Evolutionary conservation across 2,113 vertebrate species (phyloP).

Genomic region (Cheirogaleus medius): DNA sequence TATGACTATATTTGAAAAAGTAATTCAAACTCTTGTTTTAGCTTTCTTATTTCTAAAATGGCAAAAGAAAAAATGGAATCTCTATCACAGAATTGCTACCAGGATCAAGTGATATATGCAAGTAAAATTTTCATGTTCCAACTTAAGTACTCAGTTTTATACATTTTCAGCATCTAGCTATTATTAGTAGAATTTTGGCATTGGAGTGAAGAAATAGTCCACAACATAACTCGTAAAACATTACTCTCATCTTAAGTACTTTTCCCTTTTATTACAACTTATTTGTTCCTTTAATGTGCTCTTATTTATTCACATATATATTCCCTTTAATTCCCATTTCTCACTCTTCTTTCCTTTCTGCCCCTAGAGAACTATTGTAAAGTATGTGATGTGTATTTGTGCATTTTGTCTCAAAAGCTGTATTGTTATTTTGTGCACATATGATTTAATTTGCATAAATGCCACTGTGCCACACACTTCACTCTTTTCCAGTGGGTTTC

Average conservation of each 20-base stretch:
- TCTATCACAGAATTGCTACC: not conserved
- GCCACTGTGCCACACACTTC: not conserved
- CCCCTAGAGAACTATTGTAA: not conserved
- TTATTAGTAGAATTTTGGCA: not conserved
- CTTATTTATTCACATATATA: not conserved
- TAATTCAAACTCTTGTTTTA: not conserved
- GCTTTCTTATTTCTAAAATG: not conserved
- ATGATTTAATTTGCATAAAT: not conserved
- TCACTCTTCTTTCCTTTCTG: not conserved
- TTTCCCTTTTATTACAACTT: not conserved
- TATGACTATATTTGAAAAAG: slow-evolving; percentile 4
- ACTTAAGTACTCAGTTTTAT: not conserved
- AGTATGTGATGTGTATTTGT: not conserved
- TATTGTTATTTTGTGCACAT: not conserved
- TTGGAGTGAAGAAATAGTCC: not conserved
- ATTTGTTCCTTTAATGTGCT: not conserved
- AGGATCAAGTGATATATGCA: not conserved
- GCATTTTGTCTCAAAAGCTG: not conserved
- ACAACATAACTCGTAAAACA: not conserved
- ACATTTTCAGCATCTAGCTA: not conserved
- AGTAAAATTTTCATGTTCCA: not conserved
- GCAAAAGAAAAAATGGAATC: not conserved
- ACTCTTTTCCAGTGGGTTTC: not conserved
- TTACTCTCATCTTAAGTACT: not conserved
- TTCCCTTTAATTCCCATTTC: not conserved